Base-by-base conservation (phyloP, 2,113 vertebrate genomes). In the Syngnathus floridae region DNA sequence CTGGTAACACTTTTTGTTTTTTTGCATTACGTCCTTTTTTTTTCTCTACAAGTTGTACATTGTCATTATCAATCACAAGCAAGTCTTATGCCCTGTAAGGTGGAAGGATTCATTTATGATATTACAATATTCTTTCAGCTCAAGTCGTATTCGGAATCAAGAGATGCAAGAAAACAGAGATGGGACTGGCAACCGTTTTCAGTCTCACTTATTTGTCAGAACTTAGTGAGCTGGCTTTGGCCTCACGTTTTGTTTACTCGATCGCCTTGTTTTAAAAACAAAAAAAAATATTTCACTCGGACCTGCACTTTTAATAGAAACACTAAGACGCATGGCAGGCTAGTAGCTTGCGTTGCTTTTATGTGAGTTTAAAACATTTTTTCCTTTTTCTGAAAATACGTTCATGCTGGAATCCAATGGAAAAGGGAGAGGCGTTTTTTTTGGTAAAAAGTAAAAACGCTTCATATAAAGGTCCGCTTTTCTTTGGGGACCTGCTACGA, bases 21-120 rank as follows among this genome's bases (percentile, higher is more conserved):
- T 64, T 52, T 64, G 19, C 35, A 37, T 37, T 21, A 41, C 41
- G 0, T 62, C 63, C 0, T 1, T 78, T 82, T 84, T 72, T 12
- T 52, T 82, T 72, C 80, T 82, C 70, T 76, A 82, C 79, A 86
- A 80, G 77, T 78, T 86, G 81, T 86, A 85, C 78, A 87, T 82
- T 79, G 77, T 75, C 77, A 86, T 86, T 84, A 82, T 88, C 85
- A 90, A 89, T 88, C 86, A 91, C 89, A 88, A 91, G 84, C 84
- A 87, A 79, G 71, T 87, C 86, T 86, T 87, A 90, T 84, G 82
- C 80, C 86, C 86, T 91, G 81, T 81, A 79, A 88, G 83, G 83
- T 86, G 83, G 72, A 82, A 82, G 81, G 75, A 83, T 77, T 82
- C 80, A 88, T 80, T 86, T 82, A 86, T 84, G 77, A 83, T 82